Evolutionary conservation across 2,113 vertebrate genomes (phyloP).

Genomic region (Arizona elegans): DNA sequence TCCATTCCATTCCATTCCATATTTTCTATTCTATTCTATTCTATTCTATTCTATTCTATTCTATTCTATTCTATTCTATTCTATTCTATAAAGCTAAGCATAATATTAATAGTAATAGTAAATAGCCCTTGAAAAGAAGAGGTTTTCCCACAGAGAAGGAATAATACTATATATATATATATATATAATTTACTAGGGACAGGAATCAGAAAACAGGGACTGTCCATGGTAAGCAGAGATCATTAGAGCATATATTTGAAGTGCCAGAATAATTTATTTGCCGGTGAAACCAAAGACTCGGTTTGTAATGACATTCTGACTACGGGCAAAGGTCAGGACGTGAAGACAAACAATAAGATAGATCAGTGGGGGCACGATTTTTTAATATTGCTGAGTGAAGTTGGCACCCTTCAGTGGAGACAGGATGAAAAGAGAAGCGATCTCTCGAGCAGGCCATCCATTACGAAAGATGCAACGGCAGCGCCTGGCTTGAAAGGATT

Average conservation of each 20-base stretch:
- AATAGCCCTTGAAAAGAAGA: background rate
- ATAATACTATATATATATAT: no score
- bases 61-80: no score
- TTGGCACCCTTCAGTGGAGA: background rate
- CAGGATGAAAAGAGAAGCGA: background rate
- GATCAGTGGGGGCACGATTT: background rate
- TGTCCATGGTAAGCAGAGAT: background rate
- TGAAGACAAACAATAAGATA: background rate
- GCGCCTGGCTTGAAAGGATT: conserved; percentile 57
- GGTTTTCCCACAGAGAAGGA: background rate
- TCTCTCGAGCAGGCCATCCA: background rate
- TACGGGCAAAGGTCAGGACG: background rate
- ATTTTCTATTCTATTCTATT: no score
- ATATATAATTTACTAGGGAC: background rate
- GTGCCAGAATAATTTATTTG: conserved; percentile 1
- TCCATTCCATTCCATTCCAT: no score
- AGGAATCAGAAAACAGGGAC: background rate
- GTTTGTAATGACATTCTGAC: background rate
- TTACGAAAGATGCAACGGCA: conserved; percentile 3
- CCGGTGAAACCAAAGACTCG: background rate
- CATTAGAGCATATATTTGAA: background rate
- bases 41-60: no score
- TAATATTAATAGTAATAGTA: background rate
- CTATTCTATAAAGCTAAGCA: background rate
- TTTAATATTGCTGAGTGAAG: conserved; percentile 21